Percentiles rank a stretch among this genome's conserved stretches.
Evolutionary conservation across 1,140 invertebrate genomes (phyloP).

Genomic region (Cotesia glomerata): DNA sequence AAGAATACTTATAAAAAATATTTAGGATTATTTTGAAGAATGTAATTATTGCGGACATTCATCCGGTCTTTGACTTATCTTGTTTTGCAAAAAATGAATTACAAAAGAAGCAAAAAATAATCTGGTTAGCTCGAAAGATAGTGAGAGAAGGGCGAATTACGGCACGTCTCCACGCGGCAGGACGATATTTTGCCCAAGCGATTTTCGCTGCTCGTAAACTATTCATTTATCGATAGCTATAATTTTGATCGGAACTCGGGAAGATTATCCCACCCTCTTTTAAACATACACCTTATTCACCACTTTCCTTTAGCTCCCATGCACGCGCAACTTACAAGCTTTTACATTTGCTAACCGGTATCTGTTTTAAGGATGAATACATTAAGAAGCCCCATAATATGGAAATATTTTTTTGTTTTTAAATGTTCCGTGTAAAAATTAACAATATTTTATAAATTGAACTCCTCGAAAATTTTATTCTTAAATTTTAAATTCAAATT

Average conservation of each 20-base stretch:
- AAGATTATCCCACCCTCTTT: slow-evolving; percentile 31
- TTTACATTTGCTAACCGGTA: no score
- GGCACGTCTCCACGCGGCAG: slow-evolving; percentile 26
- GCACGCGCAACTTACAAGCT: slow-evolving; percentile 23
- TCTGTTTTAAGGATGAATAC: no score
- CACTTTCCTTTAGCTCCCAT: slow-evolving; percentile 12
- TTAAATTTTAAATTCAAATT: no score
- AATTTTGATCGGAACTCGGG: slow-evolving; percentile 56
- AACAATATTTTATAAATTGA: no score
- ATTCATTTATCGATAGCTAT: slow-evolving; percentile 62
- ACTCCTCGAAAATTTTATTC: no score
- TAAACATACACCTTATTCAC: slow-evolving; percentile 28
- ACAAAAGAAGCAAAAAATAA: slow-evolving; percentile 14
- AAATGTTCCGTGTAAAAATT: no score
- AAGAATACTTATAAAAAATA: neutral
- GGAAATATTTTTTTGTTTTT: no score
- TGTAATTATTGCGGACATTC: neutral
- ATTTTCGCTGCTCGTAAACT: slow-evolving; percentile 64
- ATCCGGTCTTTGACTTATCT: slow-evolving; percentile 32
- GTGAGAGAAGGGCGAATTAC: slow-evolving; percentile 32
- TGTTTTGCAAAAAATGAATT: slow-evolving; percentile 2
- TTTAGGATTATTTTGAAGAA: neutral
- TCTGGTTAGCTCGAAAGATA: slow-evolving; percentile 14
- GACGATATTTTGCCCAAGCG: slow-evolving; percentile 53
- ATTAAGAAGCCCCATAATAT: no score